These are phyloP conservation scores for Phaethon lepturus DNA, from an alignment of 2,113 vertebrate genomes.

Conservation along the genomic window DNA sequence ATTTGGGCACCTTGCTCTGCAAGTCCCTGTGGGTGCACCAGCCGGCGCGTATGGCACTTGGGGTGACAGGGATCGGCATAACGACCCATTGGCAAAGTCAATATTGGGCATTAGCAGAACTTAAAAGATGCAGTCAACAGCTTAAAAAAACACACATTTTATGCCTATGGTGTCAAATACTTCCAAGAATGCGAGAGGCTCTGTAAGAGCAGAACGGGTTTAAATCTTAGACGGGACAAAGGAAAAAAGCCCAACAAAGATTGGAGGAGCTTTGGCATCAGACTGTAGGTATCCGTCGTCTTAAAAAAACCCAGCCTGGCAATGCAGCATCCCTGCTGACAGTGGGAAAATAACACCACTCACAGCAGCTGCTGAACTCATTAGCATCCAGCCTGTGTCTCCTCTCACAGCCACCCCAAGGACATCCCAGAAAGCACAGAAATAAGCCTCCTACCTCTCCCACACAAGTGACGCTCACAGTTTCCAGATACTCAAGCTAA, in stretches of 20 bases:
- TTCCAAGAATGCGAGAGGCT: neutral
- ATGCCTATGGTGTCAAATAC: neutral
- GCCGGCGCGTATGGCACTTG: fast-evolving
- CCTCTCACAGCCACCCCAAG: neutral
- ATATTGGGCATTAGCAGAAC: neutral
- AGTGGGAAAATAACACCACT: slow-evolving; percentile 4
- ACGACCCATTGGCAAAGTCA: neutral
- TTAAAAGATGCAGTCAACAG: neutral
- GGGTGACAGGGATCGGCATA: neutral
- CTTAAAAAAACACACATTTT: neutral
- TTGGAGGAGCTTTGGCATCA: neutral
- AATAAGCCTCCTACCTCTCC: neutral
- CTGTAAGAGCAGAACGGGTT: neutral
- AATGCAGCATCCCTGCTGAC: neutral
- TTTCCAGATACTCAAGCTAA: neutral
- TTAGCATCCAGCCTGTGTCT: neutral
- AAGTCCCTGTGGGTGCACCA: neutral
- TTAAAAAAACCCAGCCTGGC: neutral
- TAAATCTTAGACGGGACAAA: neutral
- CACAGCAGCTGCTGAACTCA: slow-evolving; percentile 41
- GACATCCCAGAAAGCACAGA: slow-evolving; percentile 35
- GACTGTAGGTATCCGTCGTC: neutral
- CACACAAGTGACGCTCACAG: neutral
- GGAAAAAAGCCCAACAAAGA: neutral
- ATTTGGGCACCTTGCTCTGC: neutral